Evolutionary conservation across 2,888 invertebrate species (phyloP).

Genomic region (Punctoribates punctum): DNA sequence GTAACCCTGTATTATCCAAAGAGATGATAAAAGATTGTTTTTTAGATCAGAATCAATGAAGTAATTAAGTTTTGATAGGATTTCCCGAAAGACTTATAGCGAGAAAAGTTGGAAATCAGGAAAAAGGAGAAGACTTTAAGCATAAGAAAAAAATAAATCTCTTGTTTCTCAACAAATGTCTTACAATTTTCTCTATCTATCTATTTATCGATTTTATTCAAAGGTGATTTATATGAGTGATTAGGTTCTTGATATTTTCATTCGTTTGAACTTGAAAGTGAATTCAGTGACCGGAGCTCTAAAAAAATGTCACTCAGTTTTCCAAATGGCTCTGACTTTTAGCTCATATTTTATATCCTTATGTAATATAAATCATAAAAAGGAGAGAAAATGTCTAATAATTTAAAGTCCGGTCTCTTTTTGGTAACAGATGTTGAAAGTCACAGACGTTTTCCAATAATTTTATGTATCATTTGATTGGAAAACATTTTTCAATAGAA

Average conservation of each 20-base stretch:
- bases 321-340: too few species aligned
- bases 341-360: too few species aligned
- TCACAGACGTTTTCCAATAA: background rate
- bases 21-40: background rate
- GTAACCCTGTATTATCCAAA: background rate
- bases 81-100: background rate
- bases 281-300: too few species aligned
- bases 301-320: too few species aligned
- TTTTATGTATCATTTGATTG: conserved; percentile 1
- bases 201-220: too few species aligned
- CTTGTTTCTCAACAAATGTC: too few species aligned
- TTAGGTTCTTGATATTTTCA: too few species aligned
- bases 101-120: background rate
- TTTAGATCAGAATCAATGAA: background rate
- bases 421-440: background rate
- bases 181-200: too few species aligned
- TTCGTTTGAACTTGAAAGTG: too few species aligned
- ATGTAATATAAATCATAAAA: too few species aligned
- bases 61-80: conserved; percentile 1
- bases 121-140: background rate
- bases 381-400: background rate
- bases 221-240: too few species aligned
- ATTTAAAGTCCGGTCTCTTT: conserved; percentile 1
- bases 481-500: background rate
- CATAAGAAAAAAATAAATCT: too few species aligned